Base-by-base conservation (phyloP, 2,888 invertebrate genomes). In the Machimus atricapillus region DNA sequence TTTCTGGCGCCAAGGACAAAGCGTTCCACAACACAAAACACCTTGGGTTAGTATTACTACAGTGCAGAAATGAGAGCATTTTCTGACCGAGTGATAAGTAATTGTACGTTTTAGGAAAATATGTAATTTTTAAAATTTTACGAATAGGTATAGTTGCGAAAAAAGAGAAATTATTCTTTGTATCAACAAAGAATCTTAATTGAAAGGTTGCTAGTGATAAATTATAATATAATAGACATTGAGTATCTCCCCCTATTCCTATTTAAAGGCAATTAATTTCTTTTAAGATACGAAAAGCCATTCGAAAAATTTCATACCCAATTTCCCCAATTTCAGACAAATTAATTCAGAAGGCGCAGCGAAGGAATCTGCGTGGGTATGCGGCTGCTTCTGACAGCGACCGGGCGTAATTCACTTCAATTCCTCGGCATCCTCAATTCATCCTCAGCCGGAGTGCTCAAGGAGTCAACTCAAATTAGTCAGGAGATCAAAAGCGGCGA, bases 391-490 rank as follows among this genome's bases (percentile, higher is more conserved):
- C 31, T 82, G 82, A 82, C 82, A 82, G 58, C 34, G 58, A 82
- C 58, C 82, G 58, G 52, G 82, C 58, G 66, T 82, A 82, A 23
- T 66, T 82, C 82, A 79, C 52, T 82, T 27, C 27, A 78, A 40
- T 46, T 82, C 16, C 40, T 19, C 37, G 27, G 37, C 76, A 76
- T 76, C 34, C 76, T 19, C 76, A n/a, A 37, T 40, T 37, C 76
- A 76, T 76, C 58, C 82, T 34, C 34, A 66, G 73, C 74, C 66
- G 9, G 14, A 73, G 85, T 85, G 19, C 46, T 74, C 85, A 74
- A 85, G 85, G 85, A 85, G 85, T 85, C 85, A 74, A 27, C 85
- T 85, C 85, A 85, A 85, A 85, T 85, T 85, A 85, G 85, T 85
- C 85, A 85, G 74, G 74, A 85, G 85, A 85, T 85, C 85, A 85